Percentiles rank a stretch among this genome's conserved stretches.
Conservation (phyloP, 2,113 vertebrate genomes). For the Grammomys surdaster region DNA sequence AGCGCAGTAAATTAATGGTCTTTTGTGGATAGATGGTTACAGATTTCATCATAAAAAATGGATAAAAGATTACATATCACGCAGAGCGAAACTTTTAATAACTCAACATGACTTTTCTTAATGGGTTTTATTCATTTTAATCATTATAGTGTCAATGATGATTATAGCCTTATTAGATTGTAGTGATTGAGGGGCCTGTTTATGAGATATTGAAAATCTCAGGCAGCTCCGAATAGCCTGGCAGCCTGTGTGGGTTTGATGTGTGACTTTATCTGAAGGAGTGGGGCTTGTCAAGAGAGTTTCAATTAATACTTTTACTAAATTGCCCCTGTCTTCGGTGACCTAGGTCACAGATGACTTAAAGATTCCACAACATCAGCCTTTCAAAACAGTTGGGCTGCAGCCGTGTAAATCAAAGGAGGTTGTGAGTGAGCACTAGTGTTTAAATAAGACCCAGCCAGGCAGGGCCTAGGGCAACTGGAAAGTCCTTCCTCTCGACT, state of each 20-base stretch:
- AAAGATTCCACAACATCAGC: conserved; percentile 86
- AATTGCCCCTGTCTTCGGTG: conserved; percentile 89
- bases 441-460: conserved; percentile 57
- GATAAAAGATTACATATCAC: conserved; percentile 93
- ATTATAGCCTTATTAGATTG: conserved; percentile 98
- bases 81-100: conserved; percentile 97
- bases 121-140: conserved; percentile 99
- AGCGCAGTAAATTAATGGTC: conserved; percentile 93
- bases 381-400: conserved; percentile 87
- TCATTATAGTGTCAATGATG: conserved; percentile 99
- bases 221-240: conserved; percentile 84
- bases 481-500: background rate
- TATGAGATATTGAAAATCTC: conserved; percentile 91
- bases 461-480: background rate
- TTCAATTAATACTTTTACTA: conserved; percentile 90
- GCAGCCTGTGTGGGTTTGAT: conserved; percentile 86
- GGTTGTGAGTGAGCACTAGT: background rate
- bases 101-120: conserved; percentile 97
- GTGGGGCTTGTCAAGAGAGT: conserved; percentile 83
- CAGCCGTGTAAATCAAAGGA: conserved; percentile 84
- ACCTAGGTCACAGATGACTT: conserved; percentile 90
- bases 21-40: conserved; percentile 95
- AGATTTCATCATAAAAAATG: conserved; percentile 97
- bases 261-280: conserved; percentile 89
- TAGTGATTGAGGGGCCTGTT: conserved; percentile 94